Base-by-base conservation (phyloP, 2,113 vertebrate species). In the Tyrannus savana region DNA sequence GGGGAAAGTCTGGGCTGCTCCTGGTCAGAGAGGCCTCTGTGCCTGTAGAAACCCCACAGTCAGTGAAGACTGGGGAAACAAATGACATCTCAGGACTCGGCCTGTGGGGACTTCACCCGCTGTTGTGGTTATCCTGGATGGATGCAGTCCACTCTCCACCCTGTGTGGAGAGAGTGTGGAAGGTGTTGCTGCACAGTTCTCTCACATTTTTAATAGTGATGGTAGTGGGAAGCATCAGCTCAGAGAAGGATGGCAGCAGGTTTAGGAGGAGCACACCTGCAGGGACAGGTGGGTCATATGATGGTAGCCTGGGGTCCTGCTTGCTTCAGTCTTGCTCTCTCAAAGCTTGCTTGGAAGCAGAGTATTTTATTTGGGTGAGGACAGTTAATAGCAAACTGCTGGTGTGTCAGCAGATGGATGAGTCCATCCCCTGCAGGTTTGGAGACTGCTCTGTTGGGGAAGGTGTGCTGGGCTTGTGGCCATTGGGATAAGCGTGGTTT, bases 321-420 rank as follows among this genome's bases (percentile, higher is more conserved):
- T 90, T 89, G 77, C 94, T 84, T 84, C 74, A 72, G 3, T 81
- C 18, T 76, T 56, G 47, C 31, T 93, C 28, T 85, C 76, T 77
- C 60, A 83, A 94, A 92, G 80, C 76, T 92, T 92, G 92, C 93
- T 94, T 58, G 53, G 77, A 90, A 72, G 47, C 79, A 4, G 39
- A 81, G 12, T 88, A 3, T 80, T 82, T 83, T 63, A 19, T 84
- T 77, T 90, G 92, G 60, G 27, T 68, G 93, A 90, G 96, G 90
- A 93, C 95, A 96, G 90, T 95, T 95, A 96, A 96, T 95, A 69
- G 76, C 83, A 81, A 93, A 86, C 74, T 31, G 42, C 71, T 88
- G 79, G 9, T 68, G 58, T 73, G 46, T 59, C 76, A 66, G 64
- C 19, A 46, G 55, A 7, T 39, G 72, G 58, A 49, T n/a, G 55